Evolutionary conservation across 2,888 invertebrate genomes (phyloP), one percentile per base, ranked within the genome.

Genomic region (Hybos culiciformis): DNA sequence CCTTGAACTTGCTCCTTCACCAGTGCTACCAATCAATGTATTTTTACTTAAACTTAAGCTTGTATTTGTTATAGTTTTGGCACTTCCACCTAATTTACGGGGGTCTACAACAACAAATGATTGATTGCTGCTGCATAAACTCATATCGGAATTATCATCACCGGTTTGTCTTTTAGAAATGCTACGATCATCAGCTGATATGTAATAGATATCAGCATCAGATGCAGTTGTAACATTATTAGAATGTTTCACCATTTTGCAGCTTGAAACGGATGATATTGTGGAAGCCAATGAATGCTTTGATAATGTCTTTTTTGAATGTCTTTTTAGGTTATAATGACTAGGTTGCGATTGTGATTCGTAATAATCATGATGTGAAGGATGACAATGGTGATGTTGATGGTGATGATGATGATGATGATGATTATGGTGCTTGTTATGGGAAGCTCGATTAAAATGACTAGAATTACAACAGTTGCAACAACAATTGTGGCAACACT

Each of bases 191-290:
- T 23, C 43, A 4, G 45, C 48, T 12, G 48, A 47, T 15, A 55
- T 58, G 46, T 57, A 57, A 24, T 57, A 54, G 37, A 56, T 55
- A 29, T 54, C 52, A 8, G 31, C 37, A 38, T 12, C 17, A 23
- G 37, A 21, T 21, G 3, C 20, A 15, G 6, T 37, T 26, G 15
- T 26, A 9, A 14, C 18, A 41, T 17, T 1, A 7, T 23, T 9
- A 7, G 23, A 8, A 29, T 29, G 23, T n/a, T 12, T 39, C 43
- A 17, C 36, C 42, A n/a, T 29, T 29, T 29, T 12, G 6, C 12
- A 15, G 12, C 56, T 53, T 51, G 56, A 44, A 53, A 51, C 17
- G 41, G 47, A 31, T 43, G 53, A 49, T 50, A 46, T 24, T 40
- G 40, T 41, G 47, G 51, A 23, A 47, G 46, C 33, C 40, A 34